Percentiles rank a stretch among this genome's conserved stretches.
Evolutionary conservation across 2,113 vertebrate species (phyloP).

Genomic region (Otis tarda): DNA sequence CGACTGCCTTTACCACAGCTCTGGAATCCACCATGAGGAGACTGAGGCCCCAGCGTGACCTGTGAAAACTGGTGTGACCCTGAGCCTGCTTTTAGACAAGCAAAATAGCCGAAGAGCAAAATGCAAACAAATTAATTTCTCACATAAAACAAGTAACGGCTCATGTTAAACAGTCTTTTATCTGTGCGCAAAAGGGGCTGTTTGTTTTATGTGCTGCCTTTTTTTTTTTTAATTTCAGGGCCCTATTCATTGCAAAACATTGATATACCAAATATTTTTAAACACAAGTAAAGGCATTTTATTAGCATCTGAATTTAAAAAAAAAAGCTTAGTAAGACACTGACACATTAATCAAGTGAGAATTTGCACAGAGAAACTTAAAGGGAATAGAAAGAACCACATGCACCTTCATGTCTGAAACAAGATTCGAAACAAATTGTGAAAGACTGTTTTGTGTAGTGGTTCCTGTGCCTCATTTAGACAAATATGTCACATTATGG

Average conservation of each 20-base stretch:
- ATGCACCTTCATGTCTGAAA: not conserved
- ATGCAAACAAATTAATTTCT: slow-evolving; percentile 51
- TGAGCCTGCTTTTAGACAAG: not conserved
- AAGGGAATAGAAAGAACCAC: not conserved
- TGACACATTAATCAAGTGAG: not conserved
- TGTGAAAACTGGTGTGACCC: not conserved
- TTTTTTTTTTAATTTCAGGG: not conserved
- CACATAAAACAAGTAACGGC: slow-evolving; percentile 37
- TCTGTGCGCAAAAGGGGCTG: not conserved
- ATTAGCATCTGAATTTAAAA: not conserved
- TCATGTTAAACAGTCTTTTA: slow-evolving; percentile 33
- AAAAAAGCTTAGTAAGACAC: not conserved
- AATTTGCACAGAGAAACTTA: not conserved
- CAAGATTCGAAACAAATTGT: not conserved
- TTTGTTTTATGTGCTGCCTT: not conserved
- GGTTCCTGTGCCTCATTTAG: not conserved
- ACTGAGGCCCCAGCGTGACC: not conserved
- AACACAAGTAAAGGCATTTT: not conserved
- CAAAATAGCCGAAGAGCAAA: not conserved
- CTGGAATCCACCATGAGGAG: not conserved
- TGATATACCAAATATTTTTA: not conserved
- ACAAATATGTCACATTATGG: not conserved
- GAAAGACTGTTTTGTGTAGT: not conserved
- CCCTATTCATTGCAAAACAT: not conserved
- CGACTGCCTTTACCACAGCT: not conserved